Percentiles rank a stretch among this genome's conserved stretches.
These are phyloP conservation scores for Hemiscyllium ocellatum DNA, from an alignment of 2,113 vertebrate genomes.

Conservation along the genomic window DNA sequence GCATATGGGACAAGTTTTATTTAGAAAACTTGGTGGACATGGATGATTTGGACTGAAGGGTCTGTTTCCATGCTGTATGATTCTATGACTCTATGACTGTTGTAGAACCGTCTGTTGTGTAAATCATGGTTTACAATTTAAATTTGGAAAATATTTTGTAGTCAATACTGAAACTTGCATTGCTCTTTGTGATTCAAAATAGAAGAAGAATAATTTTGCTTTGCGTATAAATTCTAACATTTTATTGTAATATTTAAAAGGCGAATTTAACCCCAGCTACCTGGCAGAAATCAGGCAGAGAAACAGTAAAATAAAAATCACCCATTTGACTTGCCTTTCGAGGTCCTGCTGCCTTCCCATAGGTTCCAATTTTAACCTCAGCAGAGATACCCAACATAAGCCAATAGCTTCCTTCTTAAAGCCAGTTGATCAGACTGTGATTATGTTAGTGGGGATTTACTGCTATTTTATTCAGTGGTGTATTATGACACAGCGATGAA, in stretches of 20 bases:
- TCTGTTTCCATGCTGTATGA: not conserved
- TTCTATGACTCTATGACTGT: not conserved
- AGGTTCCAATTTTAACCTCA: too few relatives aligned
- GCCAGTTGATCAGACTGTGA: not conserved
- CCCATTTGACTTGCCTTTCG: too few relatives aligned
- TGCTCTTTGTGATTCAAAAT: not conserved
- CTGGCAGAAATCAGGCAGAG: too few relatives aligned
- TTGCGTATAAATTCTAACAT: not conserved
- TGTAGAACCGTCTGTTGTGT: not conserved
- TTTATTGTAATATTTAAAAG: not conserved
- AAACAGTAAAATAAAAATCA: too few relatives aligned
- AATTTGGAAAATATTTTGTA: not conserved
- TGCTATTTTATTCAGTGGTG: not conserved
- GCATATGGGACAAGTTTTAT: too few relatives aligned
- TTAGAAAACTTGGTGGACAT: too few relatives aligned
- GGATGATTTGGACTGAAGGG: too few relatives aligned
- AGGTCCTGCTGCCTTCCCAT: too few relatives aligned
- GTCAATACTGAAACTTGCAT: not conserved
- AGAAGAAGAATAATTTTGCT: not conserved
- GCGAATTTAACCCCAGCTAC: too few relatives aligned
- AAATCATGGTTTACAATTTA: not conserved
- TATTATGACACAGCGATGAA: too few relatives aligned
- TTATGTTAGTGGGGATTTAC: not conserved
- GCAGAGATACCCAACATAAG: too few relatives aligned
- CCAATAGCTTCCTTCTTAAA: not conserved